Conservation (phyloP, 30 jellyfish, hydroid and myxozoan species). For the Hydractinia echinata region DNA sequence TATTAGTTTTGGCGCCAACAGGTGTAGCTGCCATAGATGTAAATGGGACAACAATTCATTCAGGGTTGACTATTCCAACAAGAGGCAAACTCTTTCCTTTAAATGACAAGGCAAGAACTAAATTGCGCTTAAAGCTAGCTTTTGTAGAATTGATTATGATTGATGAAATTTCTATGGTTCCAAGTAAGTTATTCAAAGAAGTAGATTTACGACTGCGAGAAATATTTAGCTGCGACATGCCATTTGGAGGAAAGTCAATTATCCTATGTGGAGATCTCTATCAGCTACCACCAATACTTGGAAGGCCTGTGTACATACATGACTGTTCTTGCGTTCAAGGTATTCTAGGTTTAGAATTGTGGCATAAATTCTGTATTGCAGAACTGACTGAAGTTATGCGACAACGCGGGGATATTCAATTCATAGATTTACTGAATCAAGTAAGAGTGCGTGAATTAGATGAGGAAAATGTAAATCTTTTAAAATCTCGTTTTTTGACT, state of each 20-base stretch:
- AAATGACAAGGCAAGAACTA: neutral
- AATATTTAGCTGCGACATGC: conserved; percentile 19
- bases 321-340: neutral
- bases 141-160: conserved; percentile 10
- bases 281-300: conserved; percentile 28
- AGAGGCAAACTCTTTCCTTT: neutral
- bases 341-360: neutral
- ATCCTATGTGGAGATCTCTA: conserved; percentile 27
- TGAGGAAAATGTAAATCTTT: neutral
- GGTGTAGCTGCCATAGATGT: conserved; percentile 32
- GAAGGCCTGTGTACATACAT: conserved; percentile 10
- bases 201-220: conserved; percentile 19
- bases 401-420: conserved; percentile 12
- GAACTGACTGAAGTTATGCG: conserved; percentile 25
- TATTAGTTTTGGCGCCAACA: conserved; percentile 31
- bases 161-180: conserved; percentile 40
- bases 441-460: conserved; percentile 12
- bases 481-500: conserved; percentile 15
- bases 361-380: conserved; percentile 10
- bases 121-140: neutral
- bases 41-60: conserved; percentile 30
- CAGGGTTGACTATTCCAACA: conserved; percentile 28
- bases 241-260: conserved; percentile 24
- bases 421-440: conserved; percentile 22
- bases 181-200: neutral